phyloP scores from a whole-genome alignment of 2,888 invertebrate species.

The Anaspis maculata region DNA sequence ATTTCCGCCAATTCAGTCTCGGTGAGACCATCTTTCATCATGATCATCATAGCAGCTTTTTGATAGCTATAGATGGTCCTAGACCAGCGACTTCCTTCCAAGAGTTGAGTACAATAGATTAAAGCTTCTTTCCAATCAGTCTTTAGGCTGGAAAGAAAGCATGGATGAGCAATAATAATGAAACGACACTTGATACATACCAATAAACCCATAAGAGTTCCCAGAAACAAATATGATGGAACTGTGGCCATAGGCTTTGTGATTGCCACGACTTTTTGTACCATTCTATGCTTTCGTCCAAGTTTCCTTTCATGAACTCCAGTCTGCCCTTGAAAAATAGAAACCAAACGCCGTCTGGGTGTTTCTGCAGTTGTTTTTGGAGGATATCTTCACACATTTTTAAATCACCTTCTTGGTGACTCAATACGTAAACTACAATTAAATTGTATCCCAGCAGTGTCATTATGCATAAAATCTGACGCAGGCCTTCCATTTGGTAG shows the following conservation, averaged over 20 bases:
- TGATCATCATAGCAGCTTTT: constrained; percentile 73
- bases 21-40: constrained; percentile 52
- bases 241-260: constrained; percentile 80
- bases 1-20: constrained; percentile 48
- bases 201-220: constrained; percentile 86
- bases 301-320: constrained; percentile 71
- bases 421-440: constrained; percentile 74
- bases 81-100: constrained; percentile 84
- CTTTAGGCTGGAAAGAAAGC: constrained; percentile 45
- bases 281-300: constrained; percentile 61
- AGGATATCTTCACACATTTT: constrained; percentile 67
- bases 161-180: no score
- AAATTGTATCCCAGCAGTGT: constrained; percentile 80
- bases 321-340: constrained; percentile 83
- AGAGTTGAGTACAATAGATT: constrained; percentile 59
- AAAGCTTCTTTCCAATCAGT: constrained; percentile 74
- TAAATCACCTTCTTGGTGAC: constrained; percentile 73
- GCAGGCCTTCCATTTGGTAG: constrained; percentile 62
- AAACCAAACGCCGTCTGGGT: constrained; percentile 84
- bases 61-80: constrained; percentile 86
- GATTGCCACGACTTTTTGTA: constrained; percentile 76
- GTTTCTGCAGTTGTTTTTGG: constrained; percentile 63
- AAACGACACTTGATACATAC: constrained; percentile 42
- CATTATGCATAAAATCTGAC: constrained; percentile 80
- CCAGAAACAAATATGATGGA: constrained; percentile 91